Percentiles rank a stretch among this genome's conserved stretches.
Conservation (phyloP, 2,888 invertebrate species). For the Latrodectus elegans region DNA sequence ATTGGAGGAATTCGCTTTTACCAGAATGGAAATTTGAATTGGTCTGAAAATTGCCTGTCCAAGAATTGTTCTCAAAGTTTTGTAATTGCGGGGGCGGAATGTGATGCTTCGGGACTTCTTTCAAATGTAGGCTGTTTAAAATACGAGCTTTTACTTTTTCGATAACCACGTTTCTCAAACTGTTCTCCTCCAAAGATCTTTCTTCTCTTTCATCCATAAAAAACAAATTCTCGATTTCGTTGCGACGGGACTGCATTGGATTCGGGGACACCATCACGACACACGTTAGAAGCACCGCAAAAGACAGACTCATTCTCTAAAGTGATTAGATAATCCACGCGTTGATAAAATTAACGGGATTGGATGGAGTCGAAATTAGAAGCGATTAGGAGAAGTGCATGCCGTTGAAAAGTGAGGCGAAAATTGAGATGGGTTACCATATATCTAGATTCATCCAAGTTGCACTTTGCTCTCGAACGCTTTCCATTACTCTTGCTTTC, state of each 20-base stretch:
- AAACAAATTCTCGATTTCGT: slow-evolving; percentile 26
- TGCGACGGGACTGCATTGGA: background rate
- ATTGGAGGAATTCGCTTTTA: slow-evolving; percentile 18
- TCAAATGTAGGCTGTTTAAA: slow-evolving; percentile 20
- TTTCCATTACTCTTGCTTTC: too few species aligned
- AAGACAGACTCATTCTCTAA: too few species aligned
- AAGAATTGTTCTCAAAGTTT: slow-evolving; percentile 13
- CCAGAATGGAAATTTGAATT: background rate
- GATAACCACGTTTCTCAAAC: slow-evolving; percentile 13
- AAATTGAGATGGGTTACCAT: too few species aligned
- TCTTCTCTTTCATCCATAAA: slow-evolving; percentile 27
- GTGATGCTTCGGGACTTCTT: slow-evolving; percentile 20
- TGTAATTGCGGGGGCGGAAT: slow-evolving; percentile 17
- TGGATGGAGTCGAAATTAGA: too few species aligned
- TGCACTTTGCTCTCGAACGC: too few species aligned
- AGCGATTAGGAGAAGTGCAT: too few species aligned
- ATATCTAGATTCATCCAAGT: too few species aligned
- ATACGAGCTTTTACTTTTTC: slow-evolving; percentile 37
- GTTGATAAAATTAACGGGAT: too few species aligned
- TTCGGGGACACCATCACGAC: background rate
- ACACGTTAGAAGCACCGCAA: too few species aligned
- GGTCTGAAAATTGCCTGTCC: background rate
- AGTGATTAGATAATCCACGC: too few species aligned
- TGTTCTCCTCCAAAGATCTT: background rate
- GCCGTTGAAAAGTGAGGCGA: too few species aligned